These are phyloP conservation scores for Trichogramma pretiosum DNA, from an alignment of 1,140 invertebrate genomes.

Conservation along the genomic window DNA sequence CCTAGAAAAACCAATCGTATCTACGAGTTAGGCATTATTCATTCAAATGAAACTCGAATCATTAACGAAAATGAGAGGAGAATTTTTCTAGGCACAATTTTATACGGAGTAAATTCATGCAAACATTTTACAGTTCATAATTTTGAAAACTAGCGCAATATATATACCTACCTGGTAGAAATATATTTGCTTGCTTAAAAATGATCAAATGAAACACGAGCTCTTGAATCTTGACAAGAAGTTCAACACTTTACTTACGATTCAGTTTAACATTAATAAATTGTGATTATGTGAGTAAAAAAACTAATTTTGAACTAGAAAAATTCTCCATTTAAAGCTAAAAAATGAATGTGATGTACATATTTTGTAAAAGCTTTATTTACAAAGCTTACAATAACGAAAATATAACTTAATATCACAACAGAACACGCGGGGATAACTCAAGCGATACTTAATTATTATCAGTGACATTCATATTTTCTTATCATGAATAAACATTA, in stretches of 20 bases:
- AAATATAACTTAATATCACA: too few relatives aligned
- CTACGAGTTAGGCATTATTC: background rate
- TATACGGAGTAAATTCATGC: background rate
- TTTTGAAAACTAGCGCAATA: too few relatives aligned
- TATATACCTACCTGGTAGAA: too few relatives aligned
- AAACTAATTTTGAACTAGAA: too few relatives aligned
- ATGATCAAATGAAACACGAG: too few relatives aligned
- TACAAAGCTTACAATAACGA: too few relatives aligned
- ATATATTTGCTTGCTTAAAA: too few relatives aligned
- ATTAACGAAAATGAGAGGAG: background rate
- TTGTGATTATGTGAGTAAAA: too few relatives aligned
- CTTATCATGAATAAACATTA: conserved; percentile 2
- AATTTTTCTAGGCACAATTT: conserved; percentile 4
- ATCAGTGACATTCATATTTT: conserved; percentile 11
- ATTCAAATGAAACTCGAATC: background rate
- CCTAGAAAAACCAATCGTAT: conserved; percentile 37
- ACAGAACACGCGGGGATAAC: conserved; percentile 32
- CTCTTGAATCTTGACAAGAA: too few relatives aligned
- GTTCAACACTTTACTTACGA: too few relatives aligned
- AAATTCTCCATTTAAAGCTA: conserved; percentile 24
- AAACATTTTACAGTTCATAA: too few relatives aligned
- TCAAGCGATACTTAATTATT: conserved; percentile 33
- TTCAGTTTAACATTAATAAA: too few relatives aligned
- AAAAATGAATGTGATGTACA: conserved; percentile 1
- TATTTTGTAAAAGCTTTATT: conserved; percentile 22